Conservation (phyloP, 2,888 invertebrate species). For the Zeuzera pyrina region DNA sequence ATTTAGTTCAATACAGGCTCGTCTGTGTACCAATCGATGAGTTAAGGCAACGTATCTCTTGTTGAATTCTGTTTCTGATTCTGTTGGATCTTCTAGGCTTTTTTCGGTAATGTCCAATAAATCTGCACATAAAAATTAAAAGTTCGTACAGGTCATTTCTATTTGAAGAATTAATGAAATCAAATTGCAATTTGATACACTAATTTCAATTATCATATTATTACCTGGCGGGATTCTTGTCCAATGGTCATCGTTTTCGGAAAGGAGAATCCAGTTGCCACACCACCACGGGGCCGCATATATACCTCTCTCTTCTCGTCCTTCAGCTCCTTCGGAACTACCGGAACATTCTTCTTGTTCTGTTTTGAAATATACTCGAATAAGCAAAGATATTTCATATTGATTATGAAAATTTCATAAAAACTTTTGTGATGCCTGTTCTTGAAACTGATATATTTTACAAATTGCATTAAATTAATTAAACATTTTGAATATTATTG, state of each 20-base stretch:
- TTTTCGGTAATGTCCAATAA: slow-evolving; percentile 31
- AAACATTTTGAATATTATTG: too few relatives aligned
- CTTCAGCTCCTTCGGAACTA: slow-evolving; percentile 60
- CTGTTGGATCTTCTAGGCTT: slow-evolving; percentile 69
- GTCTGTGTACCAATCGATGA: slow-evolving; percentile 90
- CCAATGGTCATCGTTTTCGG: slow-evolving; percentile 61
- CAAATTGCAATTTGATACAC: background rate
- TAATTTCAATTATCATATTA: background rate
- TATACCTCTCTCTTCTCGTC: slow-evolving; percentile 79
- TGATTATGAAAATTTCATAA: too few relatives aligned
- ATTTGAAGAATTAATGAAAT: background rate
- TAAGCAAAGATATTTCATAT: too few relatives aligned
- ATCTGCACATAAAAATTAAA: slow-evolving; percentile 26
- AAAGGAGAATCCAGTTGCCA: slow-evolving; percentile 80
- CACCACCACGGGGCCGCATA: slow-evolving; percentile 86
- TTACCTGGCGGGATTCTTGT: slow-evolving; percentile 59
- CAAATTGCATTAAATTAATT: too few relatives aligned
- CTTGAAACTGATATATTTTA: too few relatives aligned
- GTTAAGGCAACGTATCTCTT: slow-evolving; percentile 89
- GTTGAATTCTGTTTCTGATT: slow-evolving; percentile 89
- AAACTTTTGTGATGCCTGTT: too few relatives aligned
- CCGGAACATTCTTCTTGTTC: slow-evolving; percentile 74
- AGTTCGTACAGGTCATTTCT: background rate
- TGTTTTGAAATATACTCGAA: too few relatives aligned
- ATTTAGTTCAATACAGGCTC: slow-evolving; percentile 92